Evolutionary conservation across 2,888 invertebrate genomes (phyloP).

Genomic region (Bedellia somnulentella): DNA sequence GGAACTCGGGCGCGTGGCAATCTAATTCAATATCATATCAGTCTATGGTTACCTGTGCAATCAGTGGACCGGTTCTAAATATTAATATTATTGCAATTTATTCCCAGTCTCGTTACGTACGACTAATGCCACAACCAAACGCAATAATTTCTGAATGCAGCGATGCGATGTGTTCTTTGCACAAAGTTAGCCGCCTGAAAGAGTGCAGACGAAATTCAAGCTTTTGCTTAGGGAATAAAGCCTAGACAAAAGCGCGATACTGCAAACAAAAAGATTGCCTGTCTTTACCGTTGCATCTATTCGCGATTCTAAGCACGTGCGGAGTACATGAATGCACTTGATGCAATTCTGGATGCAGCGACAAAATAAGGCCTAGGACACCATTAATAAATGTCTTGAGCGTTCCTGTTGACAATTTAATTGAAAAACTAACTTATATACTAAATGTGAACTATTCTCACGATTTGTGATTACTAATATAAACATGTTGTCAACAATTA

Average conservation of each 20-base stretch:
- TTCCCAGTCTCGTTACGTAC: constrained; percentile 24
- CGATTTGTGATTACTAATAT: no score
- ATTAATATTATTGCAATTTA: constrained; percentile 44
- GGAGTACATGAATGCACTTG: constrained; percentile 28
- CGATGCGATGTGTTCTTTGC: constrained; percentile 1
- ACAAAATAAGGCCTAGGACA: constrained; percentile 1
- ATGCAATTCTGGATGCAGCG: constrained; percentile 14
- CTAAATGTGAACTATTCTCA: no score
- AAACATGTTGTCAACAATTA: no score
- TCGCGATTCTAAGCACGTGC: constrained; percentile 5
- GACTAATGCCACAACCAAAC: constrained; percentile 8
- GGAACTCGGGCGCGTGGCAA: constrained; percentile 3
- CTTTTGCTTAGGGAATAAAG: no score
- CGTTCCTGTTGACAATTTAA: no score
- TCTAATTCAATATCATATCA: constrained; percentile 36
- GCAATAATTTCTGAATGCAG: constrained; percentile 3
- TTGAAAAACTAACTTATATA: no score
- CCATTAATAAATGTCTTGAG: no score
- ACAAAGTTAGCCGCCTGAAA: no score
- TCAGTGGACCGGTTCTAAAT: constrained; percentile 27
- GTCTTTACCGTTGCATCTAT: constrained; percentile 27
- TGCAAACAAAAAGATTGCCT: neutral
- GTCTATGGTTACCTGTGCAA: constrained; percentile 16
- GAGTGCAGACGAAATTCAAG: no score
- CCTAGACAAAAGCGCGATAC: no score